Conservation (phyloP, 1,140 invertebrate species). For the Leptopilina boulardi region DNA sequence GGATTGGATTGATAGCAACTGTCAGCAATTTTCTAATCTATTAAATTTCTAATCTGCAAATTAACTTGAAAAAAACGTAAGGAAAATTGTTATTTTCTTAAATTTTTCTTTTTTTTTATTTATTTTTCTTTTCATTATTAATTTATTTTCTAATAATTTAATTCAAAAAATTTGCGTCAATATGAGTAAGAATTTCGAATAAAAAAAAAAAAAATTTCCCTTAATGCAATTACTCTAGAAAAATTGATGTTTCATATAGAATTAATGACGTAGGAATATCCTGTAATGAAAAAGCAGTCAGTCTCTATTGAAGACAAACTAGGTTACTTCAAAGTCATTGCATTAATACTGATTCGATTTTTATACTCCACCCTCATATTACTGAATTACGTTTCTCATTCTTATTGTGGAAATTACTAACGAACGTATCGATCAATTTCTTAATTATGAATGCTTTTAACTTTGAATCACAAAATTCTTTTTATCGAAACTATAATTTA, state of each 20-base stretch:
- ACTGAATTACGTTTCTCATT: conserved; percentile 34
- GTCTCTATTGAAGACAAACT: conserved; percentile 23
- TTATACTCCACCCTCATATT: background rate
- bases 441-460: background rate
- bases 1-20: conserved; percentile 30
- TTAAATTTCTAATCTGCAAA: conserved; percentile 2
- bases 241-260: conserved; percentile 37
- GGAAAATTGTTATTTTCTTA: background rate
- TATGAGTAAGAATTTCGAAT: too few relatives aligned
- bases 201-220: too few relatives aligned
- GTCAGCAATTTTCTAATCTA: conserved; percentile 23
- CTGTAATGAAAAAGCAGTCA: conserved; percentile 6
- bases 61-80: background rate
- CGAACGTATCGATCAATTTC: conserved; percentile 28
- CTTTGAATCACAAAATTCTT: too few relatives aligned
- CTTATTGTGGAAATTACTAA: conserved; percentile 32
- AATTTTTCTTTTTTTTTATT: background rate
- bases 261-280: background rate
- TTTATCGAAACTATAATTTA: too few relatives aligned
- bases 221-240: background rate
- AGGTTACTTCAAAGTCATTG: conserved; percentile 5
- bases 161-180: too few relatives aligned
- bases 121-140: background rate
- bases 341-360: conserved; percentile 27
- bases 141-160: too few relatives aligned